Evolutionary conservation across 1,140 invertebrate genomes (phyloP).

Genomic region (Drosophila sproati): DNA sequence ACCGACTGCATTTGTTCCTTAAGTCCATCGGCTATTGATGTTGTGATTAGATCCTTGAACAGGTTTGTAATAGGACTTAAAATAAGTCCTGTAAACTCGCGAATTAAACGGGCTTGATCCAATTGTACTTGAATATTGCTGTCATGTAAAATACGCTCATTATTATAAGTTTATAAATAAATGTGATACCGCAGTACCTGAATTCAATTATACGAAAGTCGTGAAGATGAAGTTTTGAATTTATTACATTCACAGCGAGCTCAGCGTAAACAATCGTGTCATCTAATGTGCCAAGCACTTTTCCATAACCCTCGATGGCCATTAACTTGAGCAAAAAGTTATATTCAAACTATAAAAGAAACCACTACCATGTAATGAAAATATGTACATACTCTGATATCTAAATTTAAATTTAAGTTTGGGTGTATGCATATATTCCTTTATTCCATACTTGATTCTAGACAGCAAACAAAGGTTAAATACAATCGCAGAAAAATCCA

Average conservation of each 20-base stretch:
- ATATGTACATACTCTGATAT: neutral
- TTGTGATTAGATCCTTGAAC: constrained; percentile 76
- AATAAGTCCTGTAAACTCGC: constrained; percentile 69
- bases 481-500: too few species aligned
- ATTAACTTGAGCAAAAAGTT: constrained; percentile 69
- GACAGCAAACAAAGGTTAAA: too few species aligned
- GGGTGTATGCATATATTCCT: too few species aligned
- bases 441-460: too few species aligned
- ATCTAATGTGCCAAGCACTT: constrained; percentile 69
- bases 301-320: constrained; percentile 68
- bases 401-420: too few species aligned
- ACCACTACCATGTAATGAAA: neutral
- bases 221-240: constrained; percentile 56
- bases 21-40: constrained; percentile 74
- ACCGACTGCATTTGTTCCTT: constrained; percentile 76
- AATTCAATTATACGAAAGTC: constrained; percentile 76
- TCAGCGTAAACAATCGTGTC: constrained; percentile 71
- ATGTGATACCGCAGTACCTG: constrained; percentile 40
- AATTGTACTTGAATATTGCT: constrained; percentile 77
- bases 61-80: constrained; percentile 77
- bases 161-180: neutral
- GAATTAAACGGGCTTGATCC: constrained; percentile 67
- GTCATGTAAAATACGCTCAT: constrained; percentile 5
- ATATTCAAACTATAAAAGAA: constrained; percentile 68
- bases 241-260: constrained; percentile 59